Evolutionary conservation across 1,140 invertebrate species (phyloP), one percentile per base, ranked within the genome.

Genomic region (Temnothorax curvispinosus): DNA sequence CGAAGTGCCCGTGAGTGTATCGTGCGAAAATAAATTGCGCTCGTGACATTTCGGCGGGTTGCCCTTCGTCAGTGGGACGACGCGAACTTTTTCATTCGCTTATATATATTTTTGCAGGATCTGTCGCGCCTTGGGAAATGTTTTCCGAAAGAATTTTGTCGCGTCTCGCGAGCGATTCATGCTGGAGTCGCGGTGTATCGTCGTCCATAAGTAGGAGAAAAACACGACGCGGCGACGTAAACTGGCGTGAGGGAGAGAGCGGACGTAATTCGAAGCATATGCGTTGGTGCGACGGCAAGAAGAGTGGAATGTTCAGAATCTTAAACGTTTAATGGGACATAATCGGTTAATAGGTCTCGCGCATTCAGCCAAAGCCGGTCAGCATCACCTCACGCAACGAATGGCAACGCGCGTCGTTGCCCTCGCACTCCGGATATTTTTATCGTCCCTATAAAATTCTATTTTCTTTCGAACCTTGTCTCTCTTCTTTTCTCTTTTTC

Each of bases 271-370:
- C 32, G 38, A 62, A 52, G 54, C 58, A 60, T 47, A 77, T 64
- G 80, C 52, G 58, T 18, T 15, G 13, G 21, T 15, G 58, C 32
- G 35, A 15, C 65, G 15, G 47, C 85, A 72, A 88, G 87, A 91
- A 89, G 65, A 81, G 81, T 81, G 86, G 88, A 90, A 93, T 92
- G 91, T 87, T 86, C 74, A 91, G 91, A 93, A 92, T 92, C 90
- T 93, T 93, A 93, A 93, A 93, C 90, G 90, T 92, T 93, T 93
- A 93, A 94, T 93, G 65, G 90, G 86, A 75, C 87, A 91, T 92
- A 94, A 94, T 93, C 91, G 88, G 89, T 89, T 93, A 92, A 93
- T 93, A 81, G 88, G 86, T 76, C 85, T 86, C 74, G 75, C 41
- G 85, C 62, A 88, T 89, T 90, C 85, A 91, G 65, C 81, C 81